phyloP scores from a whole-genome alignment of 2,113 vertebrate genomes.

The Gavialis gangeticus region DNA sequence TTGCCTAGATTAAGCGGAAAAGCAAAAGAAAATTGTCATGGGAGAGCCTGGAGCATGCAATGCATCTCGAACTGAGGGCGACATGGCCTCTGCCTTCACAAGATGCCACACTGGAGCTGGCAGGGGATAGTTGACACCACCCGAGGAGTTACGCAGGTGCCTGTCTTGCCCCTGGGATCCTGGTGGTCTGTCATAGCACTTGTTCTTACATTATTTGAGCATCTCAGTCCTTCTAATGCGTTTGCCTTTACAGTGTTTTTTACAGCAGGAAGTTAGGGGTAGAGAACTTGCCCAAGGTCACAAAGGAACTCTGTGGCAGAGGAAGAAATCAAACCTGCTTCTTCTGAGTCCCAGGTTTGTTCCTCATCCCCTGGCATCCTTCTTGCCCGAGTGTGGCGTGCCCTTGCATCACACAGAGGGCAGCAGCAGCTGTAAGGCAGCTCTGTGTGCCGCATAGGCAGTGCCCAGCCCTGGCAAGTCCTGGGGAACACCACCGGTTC shows the following conservation, averaged over 20 bases:
- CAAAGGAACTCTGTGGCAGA: not conserved
- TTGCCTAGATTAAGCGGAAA: not conserved
- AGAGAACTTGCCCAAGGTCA: not conserved
- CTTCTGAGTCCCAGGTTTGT: not conserved
- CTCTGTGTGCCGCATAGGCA: no score
- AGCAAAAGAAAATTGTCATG: not conserved
- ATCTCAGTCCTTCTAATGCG: not conserved
- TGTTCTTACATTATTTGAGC: not conserved
- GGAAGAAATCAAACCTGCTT: not conserved
- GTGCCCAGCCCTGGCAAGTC: not conserved
- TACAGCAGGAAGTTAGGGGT: not conserved
- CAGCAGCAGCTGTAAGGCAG: not conserved
- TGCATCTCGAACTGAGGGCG: not conserved
- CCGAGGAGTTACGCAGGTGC: not conserved
- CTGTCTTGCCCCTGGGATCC: not conserved
- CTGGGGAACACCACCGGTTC: slow-evolving; percentile 6
- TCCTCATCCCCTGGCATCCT: not conserved
- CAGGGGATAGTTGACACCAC: not conserved
- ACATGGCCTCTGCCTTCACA: not conserved
- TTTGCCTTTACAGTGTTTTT: not conserved
- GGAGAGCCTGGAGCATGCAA: not conserved
- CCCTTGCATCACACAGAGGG: not conserved
- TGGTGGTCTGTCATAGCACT: not conserved
- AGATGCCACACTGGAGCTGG: not conserved
- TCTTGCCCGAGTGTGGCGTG: not conserved